Evolutionary conservation across 2,113 vertebrate genomes (phyloP), one percentile per base, ranked within the genome.

Genomic region (Dryoscopus gambensis): DNA sequence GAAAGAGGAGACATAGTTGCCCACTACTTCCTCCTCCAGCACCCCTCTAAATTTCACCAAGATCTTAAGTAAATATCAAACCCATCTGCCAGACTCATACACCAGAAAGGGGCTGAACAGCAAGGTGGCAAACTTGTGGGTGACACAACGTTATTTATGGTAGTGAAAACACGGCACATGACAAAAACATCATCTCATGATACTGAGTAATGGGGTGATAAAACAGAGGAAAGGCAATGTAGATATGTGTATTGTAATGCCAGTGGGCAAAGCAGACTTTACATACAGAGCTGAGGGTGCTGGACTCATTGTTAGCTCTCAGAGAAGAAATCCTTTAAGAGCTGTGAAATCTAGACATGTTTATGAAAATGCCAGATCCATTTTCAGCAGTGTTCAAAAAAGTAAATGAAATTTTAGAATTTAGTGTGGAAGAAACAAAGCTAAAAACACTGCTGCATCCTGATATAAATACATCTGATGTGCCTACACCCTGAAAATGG

Each of bases 61-160:
- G 9, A 67, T 84, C 85, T 88, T 70, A 37, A 47, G 52, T 30
- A 78, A 70, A 16, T 71, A 86, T 33, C 79, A 78, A 86, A 75
- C 73, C 73, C 33, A 18, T 86, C 85, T 89, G 83, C 35, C 40
- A 71, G 49, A 79, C 65, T 71, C 19, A 9, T 30, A 62, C 25
- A 10, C 33, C 31, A 74, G 64, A 35, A 92, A 63, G 24, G 25
- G 42, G 30, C 37, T 64, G 71, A 90, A 87, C 22, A 74, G 47
- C 64, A 93, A 84, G 94, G 83, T 52, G 69, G 73, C 64, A 96
- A 84, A 92, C 64, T 81, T 89, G 73, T 81, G 76, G 60, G 64
- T 87, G 86, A 84, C 33, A 57, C 2, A 3, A 50, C 0, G 1
- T 86, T 96, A 92, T 95, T 93, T 97, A 78, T 75, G 73, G 94